phyloP scores from a whole-genome alignment of 2,797 vertebrate species.

The Phrynocephalus guinanensis region DNA sequence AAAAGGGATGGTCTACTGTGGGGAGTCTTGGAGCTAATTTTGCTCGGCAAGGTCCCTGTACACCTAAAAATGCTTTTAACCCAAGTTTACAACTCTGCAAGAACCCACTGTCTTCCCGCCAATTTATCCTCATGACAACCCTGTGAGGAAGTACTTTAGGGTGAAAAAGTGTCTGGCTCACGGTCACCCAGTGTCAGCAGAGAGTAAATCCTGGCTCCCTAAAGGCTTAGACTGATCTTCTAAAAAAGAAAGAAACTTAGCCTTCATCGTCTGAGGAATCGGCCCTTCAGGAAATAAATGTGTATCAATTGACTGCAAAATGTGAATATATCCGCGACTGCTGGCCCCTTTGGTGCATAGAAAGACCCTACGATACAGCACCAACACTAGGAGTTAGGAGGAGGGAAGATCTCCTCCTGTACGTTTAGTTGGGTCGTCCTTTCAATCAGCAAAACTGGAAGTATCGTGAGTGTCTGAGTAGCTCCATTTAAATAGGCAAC shows the following conservation, averaged over 20 bases:
- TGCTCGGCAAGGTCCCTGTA: no score
- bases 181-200: no score
- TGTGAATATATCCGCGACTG: no score
- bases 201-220: not conserved
- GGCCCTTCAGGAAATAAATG: not conserved
- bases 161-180: not conserved
- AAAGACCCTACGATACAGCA: no score
- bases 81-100: no score
- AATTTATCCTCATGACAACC: not conserved
- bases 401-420: no score
- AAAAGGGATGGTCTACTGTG: no score
- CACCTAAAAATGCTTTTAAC: no score
- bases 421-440: not conserved
- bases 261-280: not conserved
- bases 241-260: not conserved
- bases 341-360: no score
- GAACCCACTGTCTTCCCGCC: not conserved
- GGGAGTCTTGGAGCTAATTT: no score
- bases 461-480: not conserved
- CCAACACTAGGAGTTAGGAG: no score
- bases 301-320: no score
- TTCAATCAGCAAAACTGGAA: not conserved
- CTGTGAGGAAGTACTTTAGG: not conserved
- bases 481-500: not conserved
- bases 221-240: not conserved